A percentile compares a stretch with the other conserved stretches of the same genome.
Evolutionary conservation across 2,888 invertebrate genomes (phyloP).

Genomic region (Papilio demoleus): DNA sequence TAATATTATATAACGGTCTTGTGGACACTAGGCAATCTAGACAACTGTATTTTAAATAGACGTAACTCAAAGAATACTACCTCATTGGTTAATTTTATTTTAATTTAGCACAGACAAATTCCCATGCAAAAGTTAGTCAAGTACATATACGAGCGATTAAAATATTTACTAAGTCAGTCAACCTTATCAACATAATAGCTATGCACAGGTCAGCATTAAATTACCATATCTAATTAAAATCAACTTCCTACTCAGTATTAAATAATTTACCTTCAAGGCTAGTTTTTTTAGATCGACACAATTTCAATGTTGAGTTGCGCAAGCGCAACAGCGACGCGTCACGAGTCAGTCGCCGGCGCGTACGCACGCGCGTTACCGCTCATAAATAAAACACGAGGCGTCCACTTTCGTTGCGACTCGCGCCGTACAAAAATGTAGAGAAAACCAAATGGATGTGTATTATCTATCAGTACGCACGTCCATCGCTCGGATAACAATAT

Average conservation of each 20-base stretch:
- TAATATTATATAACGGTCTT: too few relatives aligned
- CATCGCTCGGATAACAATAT: conserved; percentile 55
- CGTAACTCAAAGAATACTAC: too few relatives aligned
- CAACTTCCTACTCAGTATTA: conserved; percentile 33
- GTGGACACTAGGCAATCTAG: too few relatives aligned
- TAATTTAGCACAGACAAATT: too few relatives aligned
- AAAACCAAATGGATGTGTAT: conserved; percentile 25
- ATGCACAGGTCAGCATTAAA: neutral
- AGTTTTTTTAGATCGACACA: conserved; percentile 51
- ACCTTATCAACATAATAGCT: neutral
- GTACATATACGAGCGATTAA: too few relatives aligned
- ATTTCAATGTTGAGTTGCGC: conserved; percentile 48
- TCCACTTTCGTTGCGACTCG: conserved; percentile 32
- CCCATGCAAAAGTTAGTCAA: too few relatives aligned
- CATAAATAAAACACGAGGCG: conserved; percentile 37
- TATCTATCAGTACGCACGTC: conserved; percentile 22
- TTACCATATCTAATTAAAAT: neutral
- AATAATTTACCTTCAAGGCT: conserved; percentile 43
- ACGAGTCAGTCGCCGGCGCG: conserved; percentile 31
- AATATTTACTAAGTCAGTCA: neutral
- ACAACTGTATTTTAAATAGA: too few relatives aligned
- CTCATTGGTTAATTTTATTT: too few relatives aligned
- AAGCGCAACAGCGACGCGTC: conserved; percentile 36
- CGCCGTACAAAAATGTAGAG: conserved; percentile 35
- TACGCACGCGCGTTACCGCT: conserved; percentile 33